Conservation (phyloP, 2,888 invertebrate species). For the Cantharis rufa region DNA sequence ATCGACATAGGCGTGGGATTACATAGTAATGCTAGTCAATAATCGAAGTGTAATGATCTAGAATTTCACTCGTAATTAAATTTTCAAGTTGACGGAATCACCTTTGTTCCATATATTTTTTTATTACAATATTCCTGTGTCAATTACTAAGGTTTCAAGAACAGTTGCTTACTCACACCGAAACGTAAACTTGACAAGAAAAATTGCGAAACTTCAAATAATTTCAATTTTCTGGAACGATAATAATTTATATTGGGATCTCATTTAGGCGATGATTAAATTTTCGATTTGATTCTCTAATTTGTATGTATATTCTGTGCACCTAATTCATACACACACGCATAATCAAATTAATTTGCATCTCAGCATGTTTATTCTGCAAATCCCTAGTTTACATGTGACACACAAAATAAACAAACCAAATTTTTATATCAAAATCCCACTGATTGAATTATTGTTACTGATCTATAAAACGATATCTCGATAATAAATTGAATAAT, state of each 20-base stretch:
- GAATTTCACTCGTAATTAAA: not conserved
- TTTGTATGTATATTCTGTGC: not conserved
- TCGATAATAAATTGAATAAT: not conserved
- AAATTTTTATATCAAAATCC: not conserved
- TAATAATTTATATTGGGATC: not conserved
- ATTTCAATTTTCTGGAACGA: not conserved
- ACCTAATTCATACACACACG: not conserved
- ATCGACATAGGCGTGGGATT: not conserved
- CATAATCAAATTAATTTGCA: conserved; percentile 20
- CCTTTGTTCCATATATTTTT: not conserved
- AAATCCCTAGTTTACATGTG: not conserved
- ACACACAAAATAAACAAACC: not conserved
- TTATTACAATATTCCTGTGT: not conserved
- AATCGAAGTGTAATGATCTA: not conserved
- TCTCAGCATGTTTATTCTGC: conserved; percentile 1
- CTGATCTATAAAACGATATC: not conserved
- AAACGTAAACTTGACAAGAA: not conserved
- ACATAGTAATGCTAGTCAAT: not conserved
- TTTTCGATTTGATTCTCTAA: not conserved
- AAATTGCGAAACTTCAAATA: not conserved
- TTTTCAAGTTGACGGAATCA: not conserved
- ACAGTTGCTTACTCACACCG: not conserved
- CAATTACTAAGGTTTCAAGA: not conserved
- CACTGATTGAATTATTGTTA: not conserved
- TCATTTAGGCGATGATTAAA: not conserved